A percentile compares a stretch with the other conserved stretches of the same genome.
phyloP scores from a whole-genome alignment of 2,113 vertebrate genomes.

The Xenopus tropicalis region UCB_Xtro_10.0 CM004448.2:42144501-42145000 shows the following conservation, averaged over 20 bases:
- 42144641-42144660: constrained; percentile 36
- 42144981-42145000: not conserved
- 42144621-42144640: constrained; percentile 43
- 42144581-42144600: constrained; percentile 36
- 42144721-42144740: no score
- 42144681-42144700: no score
- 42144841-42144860: no score
- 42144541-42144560: constrained; percentile 15
- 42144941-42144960: not conserved
- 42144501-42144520: not conserved
- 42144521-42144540: constrained; percentile 11
- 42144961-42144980: not conserved
- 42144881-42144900: no score
- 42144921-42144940: not conserved
- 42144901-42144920: constrained; percentile 8
- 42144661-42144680: constrained; percentile 19
- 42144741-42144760: no score
- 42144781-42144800: no score
- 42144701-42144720: no score
- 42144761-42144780: no score
- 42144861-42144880: no score
- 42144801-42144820: no score
- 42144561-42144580: constrained; percentile 43
- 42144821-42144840: no score
- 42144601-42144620: constrained; percentile 40